These are phyloP conservation scores for Pomacea canaliculata DNA, from an alignment of 2,888 invertebrate species.

Conservation along the genomic window DNA sequence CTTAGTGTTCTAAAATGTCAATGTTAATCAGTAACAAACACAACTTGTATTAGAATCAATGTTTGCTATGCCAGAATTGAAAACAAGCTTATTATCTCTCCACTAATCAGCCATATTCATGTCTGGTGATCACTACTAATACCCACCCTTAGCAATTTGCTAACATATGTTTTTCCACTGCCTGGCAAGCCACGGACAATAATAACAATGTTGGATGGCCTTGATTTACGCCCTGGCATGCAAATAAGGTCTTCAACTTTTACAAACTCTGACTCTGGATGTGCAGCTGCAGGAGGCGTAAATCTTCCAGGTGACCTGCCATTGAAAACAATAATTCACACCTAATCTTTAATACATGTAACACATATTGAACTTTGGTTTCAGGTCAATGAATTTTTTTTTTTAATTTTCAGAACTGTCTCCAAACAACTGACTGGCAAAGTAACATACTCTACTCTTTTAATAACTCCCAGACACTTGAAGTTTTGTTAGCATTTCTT, in stretches of 20 bases:
- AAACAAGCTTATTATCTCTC: no score
- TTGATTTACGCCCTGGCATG: constrained; percentile 82
- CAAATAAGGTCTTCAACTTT: constrained; percentile 86
- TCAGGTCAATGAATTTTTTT: no score
- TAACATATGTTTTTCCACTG: constrained; percentile 87
- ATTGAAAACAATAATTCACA: not conserved
- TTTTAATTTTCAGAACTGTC: not conserved
- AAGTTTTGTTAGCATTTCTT: no score
- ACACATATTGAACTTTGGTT: not conserved
- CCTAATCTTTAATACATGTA: not conserved
- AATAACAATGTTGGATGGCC: constrained; percentile 86
- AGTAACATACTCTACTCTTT: no score
- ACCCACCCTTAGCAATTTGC: constrained; percentile 66
- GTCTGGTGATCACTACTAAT: no score
- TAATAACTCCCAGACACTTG: no score
- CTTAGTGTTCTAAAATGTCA: no score
- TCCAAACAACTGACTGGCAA: no score
- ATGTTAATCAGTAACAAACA: no score
- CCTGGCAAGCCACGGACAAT: constrained; percentile 94
- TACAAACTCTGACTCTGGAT: constrained; percentile 67
- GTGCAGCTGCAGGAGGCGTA: not conserved
- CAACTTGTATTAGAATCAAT: no score
- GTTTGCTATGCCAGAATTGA: no score
- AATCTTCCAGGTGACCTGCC: constrained; percentile 11
- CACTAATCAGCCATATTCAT: no score